Conservation (phyloP, 2,113 vertebrate species). For the Rutilus rutilus region DNA sequence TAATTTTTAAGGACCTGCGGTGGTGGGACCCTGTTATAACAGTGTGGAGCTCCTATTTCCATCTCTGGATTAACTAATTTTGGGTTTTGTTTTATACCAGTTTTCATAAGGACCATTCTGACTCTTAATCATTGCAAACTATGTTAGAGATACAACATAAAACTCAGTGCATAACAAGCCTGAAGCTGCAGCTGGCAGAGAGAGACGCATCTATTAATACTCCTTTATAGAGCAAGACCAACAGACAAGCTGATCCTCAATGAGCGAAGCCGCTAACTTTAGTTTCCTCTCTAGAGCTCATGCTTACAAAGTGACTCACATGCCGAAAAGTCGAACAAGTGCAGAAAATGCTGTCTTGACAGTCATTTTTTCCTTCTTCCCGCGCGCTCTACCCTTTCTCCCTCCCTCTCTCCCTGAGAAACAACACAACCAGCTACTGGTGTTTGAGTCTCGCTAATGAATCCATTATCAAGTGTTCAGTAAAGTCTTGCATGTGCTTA, state of each 20-base stretch:
- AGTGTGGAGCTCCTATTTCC: neutral
- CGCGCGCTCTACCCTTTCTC: neutral
- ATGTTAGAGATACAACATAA: slow-evolving; percentile 13
- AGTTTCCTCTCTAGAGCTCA: slow-evolving; percentile 57
- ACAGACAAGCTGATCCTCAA: slow-evolving; percentile 43
- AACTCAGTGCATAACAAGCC: slow-evolving; percentile 9
- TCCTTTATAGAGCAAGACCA: slow-evolving; percentile 30
- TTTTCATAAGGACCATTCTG: neutral
- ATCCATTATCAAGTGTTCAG: slow-evolving; percentile 44
- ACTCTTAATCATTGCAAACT: neutral
- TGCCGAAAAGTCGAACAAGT: slow-evolving; percentile 58
- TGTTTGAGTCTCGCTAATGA: slow-evolving; percentile 20
- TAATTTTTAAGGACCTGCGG: too few relatives aligned
- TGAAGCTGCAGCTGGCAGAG: neutral
- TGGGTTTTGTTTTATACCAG: neutral
- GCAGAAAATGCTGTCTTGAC: slow-evolving; percentile 34
- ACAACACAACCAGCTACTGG: slow-evolving; percentile 8
- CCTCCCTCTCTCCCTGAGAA: neutral
- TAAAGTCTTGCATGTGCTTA: slow-evolving; percentile 35
- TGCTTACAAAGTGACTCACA: slow-evolving; percentile 66
- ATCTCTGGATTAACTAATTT: neutral
- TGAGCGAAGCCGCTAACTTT: slow-evolving; percentile 57
- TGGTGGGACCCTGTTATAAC: neutral
- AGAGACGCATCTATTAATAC: slow-evolving; percentile 47
- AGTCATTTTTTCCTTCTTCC: slow-evolving; percentile 28